Conservation (phyloP, 1,140 invertebrate genomes). For the Elymnias hypermnestra region DNA sequence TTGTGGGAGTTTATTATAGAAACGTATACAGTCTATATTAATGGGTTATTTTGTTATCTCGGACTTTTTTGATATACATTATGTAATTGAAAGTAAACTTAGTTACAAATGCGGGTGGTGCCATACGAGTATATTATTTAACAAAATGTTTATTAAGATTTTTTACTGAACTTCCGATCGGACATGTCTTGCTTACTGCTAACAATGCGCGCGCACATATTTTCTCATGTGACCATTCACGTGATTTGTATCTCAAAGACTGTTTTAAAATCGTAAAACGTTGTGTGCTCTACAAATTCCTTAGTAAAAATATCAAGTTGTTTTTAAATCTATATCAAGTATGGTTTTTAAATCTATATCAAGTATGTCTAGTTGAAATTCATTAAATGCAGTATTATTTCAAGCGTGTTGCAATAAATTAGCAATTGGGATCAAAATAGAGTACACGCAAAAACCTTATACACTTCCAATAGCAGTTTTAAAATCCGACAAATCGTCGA, state of each 20-base stretch:
- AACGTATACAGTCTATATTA: no score
- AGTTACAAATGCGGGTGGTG: no score
- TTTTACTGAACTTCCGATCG: constrained; percentile 30
- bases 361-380: constrained; percentile 3
- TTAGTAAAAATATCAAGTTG: constrained; percentile 1
- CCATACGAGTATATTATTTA: no score
- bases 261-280: constrained; percentile 1
- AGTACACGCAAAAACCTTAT: not conserved
- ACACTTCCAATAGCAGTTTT: not conserved
- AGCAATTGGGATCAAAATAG: constrained; percentile 13
- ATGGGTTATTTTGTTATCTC: no score
- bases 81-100: no score
- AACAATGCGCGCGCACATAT: constrained; percentile 18
- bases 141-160: no score
- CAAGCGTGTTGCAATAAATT: constrained; percentile 12
- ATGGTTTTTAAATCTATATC: not conserved
- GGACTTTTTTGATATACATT: no score
- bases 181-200: constrained; percentile 20
- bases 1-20: no score
- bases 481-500: not conserved
- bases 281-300: constrained; percentile 7
- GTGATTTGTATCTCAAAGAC: constrained; percentile 21
- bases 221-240: constrained; percentile 22
- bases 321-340: not conserved
- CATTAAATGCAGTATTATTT: constrained; percentile 6